Evolutionary conservation across 2,113 vertebrate genomes (phyloP), one percentile per base, ranked within the genome.

Genomic region (Oenanthe oenanthe): DNA sequence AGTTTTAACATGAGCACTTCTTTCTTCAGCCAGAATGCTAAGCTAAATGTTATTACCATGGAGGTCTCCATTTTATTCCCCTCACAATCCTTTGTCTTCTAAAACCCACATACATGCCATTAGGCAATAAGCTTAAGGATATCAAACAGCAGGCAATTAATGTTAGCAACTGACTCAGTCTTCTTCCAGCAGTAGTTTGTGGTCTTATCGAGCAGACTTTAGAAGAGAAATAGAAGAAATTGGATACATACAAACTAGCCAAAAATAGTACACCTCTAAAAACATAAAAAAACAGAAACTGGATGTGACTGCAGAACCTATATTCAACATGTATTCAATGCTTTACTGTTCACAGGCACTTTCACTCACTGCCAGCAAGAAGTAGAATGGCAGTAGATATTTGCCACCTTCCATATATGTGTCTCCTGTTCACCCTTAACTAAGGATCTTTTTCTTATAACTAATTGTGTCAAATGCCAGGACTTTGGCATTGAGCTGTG

Each of bases 111-210:
- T 28, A 68, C 6, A 57, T 3, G 0, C 58, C 45, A 85, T 74
- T 56, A 80, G 62, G 57, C 74, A 85, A 74, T 63, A 81, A 82
- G 54, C 40, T 88, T 54, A 56, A 85, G 62, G 71, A 56, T 72
- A 92, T 88, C 71, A 75, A 94, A 82, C 38, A 68, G n/a, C 57
- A 85, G 34, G 42, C 40, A 90, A 75, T 67, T 89, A 88, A 74
- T 40, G 26, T 71, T 92, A 94, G 75, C 34, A 88, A 88, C 82
- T 40, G 70, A 88, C 57, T 82, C 58, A 60, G 66, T 58, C 58
- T 93, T 85, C 85, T 78, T 88, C 90, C 85, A 90, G 54, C 62
- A 80, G 58, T 45, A 83, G 28, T 80, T 91, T 92, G 93, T 65
- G 72, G 70, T 89, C 81, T 58, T 89, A 58, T 29, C 45, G 21